phyloP scores from a whole-genome alignment of 2,797 vertebrate genomes.

The Crypturellus tataupa region DNA sequence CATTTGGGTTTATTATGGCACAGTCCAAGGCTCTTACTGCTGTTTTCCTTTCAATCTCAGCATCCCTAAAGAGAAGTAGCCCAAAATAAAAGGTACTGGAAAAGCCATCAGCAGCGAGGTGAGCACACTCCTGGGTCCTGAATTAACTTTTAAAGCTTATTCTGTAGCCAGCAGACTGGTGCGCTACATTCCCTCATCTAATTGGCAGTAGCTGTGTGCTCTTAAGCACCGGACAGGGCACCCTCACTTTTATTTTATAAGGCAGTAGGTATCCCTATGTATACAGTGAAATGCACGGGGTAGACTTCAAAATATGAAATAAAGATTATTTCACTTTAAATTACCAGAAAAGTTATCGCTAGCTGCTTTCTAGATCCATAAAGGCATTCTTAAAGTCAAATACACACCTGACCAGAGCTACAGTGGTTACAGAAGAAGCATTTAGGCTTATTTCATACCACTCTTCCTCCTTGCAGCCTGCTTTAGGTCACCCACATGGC shows the following conservation, averaged over 20 bases:
- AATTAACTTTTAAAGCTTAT: background rate
- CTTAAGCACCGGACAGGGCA: accelerated
- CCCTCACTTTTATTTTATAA: background rate
- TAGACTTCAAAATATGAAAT: background rate
- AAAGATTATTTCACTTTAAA: background rate
- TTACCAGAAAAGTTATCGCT: background rate
- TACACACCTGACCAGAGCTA: accelerated
- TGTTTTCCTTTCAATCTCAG: background rate
- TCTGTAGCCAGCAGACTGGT: background rate
- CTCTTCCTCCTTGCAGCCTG: background rate
- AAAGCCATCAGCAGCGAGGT: accelerated
- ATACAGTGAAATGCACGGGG: background rate
- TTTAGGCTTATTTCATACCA: background rate
- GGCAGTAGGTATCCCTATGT: accelerated
- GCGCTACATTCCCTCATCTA: accelerated
- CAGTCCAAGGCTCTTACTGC: accelerated
- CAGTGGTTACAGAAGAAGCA: background rate
- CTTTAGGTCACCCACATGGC: background rate
- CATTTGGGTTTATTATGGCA: background rate
- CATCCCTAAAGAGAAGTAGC: background rate
- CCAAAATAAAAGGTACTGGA: background rate
- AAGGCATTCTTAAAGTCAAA: background rate
- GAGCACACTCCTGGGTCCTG: no score
- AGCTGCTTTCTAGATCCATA: background rate
- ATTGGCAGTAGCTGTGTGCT: background rate